Percentiles rank a stretch among this genome's conserved stretches.
Conservation (phyloP, 2,888 invertebrate genomes). For the Erebia aethiops region DNA sequence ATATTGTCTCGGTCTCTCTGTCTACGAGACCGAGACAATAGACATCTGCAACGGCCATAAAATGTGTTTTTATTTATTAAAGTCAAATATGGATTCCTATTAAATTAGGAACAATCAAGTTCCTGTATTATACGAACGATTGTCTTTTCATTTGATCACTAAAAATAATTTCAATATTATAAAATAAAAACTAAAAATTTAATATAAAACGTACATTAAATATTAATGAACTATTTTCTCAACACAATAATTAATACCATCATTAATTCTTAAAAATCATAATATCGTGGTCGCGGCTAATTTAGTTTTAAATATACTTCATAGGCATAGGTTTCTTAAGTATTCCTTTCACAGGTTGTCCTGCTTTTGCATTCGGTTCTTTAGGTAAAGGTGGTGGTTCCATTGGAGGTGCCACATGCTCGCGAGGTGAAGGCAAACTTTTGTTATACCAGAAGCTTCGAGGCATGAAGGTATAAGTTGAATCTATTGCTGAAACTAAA, state of each 20-base stretch:
- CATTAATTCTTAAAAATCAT: background rate
- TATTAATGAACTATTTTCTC: too few relatives aligned
- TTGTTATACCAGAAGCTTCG: slow-evolving; percentile 57
- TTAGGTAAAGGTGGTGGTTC: slow-evolving; percentile 58
- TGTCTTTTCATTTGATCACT: too few relatives aligned
- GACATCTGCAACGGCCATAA: too few relatives aligned
- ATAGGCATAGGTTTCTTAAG: slow-evolving; percentile 78
- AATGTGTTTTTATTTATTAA: too few relatives aligned
- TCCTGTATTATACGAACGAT: too few relatives aligned
- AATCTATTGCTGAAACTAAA: slow-evolving; percentile 66
- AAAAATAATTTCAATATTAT: too few relatives aligned
- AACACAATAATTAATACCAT: too few relatives aligned
- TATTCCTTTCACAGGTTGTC: slow-evolving; percentile 67
- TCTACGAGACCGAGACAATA: too few relatives aligned
- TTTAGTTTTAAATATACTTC: slow-evolving; percentile 62
- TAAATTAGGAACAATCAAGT: too few relatives aligned
- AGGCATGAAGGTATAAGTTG: slow-evolving; percentile 67
- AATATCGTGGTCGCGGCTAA: background rate
- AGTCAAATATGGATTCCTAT: too few relatives aligned
- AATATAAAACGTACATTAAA: too few relatives aligned
- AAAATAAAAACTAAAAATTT: background rate
- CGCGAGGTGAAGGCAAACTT: slow-evolving; percentile 49
- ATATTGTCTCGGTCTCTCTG: too few relatives aligned
- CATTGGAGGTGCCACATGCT: slow-evolving; percentile 51
- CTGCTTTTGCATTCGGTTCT: slow-evolving; percentile 47